These are phyloP conservation scores for Hesperophylax magnus DNA, from an alignment of 1,140 invertebrate genomes.

Conservation along the genomic window DNA sequence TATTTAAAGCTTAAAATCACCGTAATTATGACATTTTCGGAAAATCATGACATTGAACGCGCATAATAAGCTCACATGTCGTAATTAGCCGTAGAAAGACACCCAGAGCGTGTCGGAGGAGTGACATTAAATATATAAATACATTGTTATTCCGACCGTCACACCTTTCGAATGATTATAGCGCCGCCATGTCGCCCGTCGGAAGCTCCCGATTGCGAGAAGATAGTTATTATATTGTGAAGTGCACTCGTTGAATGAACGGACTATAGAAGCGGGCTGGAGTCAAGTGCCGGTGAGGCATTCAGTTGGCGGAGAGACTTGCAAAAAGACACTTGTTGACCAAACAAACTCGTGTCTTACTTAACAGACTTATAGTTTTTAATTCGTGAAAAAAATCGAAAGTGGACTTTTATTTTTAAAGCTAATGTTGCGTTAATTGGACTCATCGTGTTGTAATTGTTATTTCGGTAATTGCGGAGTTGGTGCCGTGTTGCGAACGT, in stretches of 20 bases:
- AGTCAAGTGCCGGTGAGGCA: not conserved
- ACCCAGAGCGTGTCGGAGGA: not conserved
- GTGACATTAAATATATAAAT: not conserved
- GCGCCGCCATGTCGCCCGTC: not conserved
- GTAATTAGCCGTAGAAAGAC: conserved; percentile 14
- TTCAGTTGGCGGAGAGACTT: conserved; percentile 18
- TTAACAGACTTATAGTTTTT: not conserved
- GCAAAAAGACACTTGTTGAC: conserved; percentile 13
- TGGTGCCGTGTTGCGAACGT: not conserved
- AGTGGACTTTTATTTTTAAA: not conserved
- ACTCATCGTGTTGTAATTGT: not conserved
- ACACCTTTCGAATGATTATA: conserved; percentile 9
- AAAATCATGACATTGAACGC: conserved; percentile 21
- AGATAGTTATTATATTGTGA: not conserved
- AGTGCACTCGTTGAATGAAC: not conserved
- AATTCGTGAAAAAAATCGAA: conserved; percentile 22
- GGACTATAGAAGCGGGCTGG: not conserved
- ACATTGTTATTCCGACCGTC: conserved; percentile 1
- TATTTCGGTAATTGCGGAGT: not conserved
- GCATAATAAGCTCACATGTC: conserved; percentile 18
- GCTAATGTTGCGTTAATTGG: conserved; percentile 1
- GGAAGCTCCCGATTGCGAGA: not conserved
- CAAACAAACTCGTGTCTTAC: not conserved
- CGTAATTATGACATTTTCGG: conserved; percentile 12
- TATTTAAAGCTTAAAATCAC: conserved; percentile 6